Evolutionary conservation across 2,113 vertebrate species (phyloP).

Genomic region (Vicugna pacos): DNA sequence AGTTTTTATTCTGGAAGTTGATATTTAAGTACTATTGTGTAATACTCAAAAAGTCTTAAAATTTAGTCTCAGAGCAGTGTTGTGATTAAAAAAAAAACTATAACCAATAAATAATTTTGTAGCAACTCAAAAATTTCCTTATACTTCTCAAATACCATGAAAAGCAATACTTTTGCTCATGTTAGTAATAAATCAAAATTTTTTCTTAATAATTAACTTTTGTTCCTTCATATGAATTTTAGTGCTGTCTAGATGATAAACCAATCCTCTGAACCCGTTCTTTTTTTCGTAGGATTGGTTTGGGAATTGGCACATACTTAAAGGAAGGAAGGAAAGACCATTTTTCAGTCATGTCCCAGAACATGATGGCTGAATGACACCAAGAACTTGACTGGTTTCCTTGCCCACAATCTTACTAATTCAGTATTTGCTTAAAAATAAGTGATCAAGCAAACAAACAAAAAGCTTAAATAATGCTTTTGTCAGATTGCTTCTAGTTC

Average conservation of each 20-base stretch:
- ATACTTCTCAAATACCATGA: not conserved
- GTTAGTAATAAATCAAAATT: constrained; percentile 3
- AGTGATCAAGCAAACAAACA: not conserved
- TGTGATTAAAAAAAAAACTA: not conserved
- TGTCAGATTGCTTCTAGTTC: not conserved
- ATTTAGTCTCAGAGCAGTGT: not conserved
- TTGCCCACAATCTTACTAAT: not conserved
- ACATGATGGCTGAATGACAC: not conserved
- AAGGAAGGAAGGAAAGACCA: not conserved
- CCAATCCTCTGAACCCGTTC: too few relatives aligned
- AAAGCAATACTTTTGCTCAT: not conserved
- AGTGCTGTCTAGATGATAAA: not conserved
- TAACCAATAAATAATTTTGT: not conserved
- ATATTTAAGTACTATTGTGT: not conserved
- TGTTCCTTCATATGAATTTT: not conserved
- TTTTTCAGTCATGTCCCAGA: not conserved
- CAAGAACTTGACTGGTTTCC: not conserved
- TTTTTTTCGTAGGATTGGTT: not conserved
- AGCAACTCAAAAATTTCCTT: not conserved
- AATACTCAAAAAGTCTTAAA: constrained; percentile 16
- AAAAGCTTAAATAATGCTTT: not conserved
- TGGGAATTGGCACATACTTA: not conserved
- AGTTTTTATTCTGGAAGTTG: constrained; percentile 35
- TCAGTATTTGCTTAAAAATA: not conserved
- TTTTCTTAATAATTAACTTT: not conserved